These are phyloP conservation scores for Phytoseiulus persimilis DNA, from an alignment of 2,888 invertebrate genomes.

Conservation along the genomic window DNA sequence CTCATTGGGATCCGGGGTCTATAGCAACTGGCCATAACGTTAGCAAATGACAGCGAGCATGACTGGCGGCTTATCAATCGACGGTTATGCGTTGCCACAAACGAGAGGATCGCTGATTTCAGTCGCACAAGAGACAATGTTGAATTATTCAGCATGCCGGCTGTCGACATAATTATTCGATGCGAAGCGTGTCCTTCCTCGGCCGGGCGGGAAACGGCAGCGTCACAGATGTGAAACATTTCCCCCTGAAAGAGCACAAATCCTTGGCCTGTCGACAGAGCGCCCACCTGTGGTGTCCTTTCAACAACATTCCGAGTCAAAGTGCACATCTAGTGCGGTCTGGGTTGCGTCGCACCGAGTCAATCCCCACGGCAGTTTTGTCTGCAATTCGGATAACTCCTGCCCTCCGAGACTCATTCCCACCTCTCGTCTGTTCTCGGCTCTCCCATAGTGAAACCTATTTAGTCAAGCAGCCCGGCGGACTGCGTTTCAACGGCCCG, in stretches of 20 bases:
- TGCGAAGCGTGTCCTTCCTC: background rate
- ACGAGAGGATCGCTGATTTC: background rate
- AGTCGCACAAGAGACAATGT: background rate
- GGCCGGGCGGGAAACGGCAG: background rate
- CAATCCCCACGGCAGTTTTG: no score
- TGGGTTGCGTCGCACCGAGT: no score
- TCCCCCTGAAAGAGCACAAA: background rate
- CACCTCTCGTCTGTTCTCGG: no score
- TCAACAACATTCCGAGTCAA: no score
- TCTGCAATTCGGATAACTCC: no score
- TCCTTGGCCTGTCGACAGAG: background rate
- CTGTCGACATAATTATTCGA: constrained; percentile 5
- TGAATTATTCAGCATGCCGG: background rate
- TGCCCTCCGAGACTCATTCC: no score
- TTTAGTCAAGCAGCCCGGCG: no score
- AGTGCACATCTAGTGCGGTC: no score
- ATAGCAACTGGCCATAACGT: background rate
- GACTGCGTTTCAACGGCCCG: no score
- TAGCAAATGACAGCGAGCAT: background rate
- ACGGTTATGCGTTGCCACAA: background rate
- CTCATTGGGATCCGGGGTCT: background rate
- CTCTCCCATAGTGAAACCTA: no score
- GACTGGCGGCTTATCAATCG: background rate
- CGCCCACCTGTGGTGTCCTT: no score
- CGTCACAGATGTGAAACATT: background rate